Conservation (phyloP, 2,113 vertebrate genomes). For the Colaptes auratus region DNA sequence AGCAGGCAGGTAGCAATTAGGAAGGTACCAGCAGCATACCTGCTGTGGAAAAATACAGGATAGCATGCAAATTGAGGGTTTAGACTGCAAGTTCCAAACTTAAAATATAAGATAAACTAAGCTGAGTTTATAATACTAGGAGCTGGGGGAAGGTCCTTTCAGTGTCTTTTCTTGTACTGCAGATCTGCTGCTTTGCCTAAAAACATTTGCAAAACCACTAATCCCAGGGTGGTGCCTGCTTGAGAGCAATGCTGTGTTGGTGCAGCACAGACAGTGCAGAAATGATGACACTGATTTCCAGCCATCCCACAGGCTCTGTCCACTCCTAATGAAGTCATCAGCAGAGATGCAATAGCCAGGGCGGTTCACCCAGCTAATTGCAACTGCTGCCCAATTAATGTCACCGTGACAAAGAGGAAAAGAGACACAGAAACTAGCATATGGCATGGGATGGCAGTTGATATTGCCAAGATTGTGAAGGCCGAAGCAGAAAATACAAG, state of each 20-base stretch:
- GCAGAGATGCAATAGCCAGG: not conserved
- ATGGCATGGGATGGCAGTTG: not conserved
- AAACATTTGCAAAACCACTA: not conserved
- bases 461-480: not conserved
- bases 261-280: not conserved
- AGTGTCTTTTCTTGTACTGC: not conserved
- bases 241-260: not conserved
- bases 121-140: slow-evolving; percentile 4
- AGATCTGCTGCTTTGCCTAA: not conserved
- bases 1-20: not conserved
- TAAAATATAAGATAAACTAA: slow-evolving; percentile 45
- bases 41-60: not conserved
- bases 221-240: not conserved
- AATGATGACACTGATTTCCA: not conserved
- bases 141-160: not conserved
- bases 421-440: not conserved
- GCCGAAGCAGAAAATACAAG: not conserved
- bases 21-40: not conserved
- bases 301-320: not conserved
- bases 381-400: not conserved
- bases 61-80: slow-evolving; percentile 24
- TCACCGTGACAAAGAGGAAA: not conserved
- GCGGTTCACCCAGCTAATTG: not conserved
- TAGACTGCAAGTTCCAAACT: slow-evolving; percentile 13
- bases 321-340: slow-evolving; percentile 34